Evolutionary conservation across 37 sponge, comb jelly and placozoan species (phyloP), one percentile per base, ranked within the genome.

Genomic region (Chondrosia reniformis): DNA sequence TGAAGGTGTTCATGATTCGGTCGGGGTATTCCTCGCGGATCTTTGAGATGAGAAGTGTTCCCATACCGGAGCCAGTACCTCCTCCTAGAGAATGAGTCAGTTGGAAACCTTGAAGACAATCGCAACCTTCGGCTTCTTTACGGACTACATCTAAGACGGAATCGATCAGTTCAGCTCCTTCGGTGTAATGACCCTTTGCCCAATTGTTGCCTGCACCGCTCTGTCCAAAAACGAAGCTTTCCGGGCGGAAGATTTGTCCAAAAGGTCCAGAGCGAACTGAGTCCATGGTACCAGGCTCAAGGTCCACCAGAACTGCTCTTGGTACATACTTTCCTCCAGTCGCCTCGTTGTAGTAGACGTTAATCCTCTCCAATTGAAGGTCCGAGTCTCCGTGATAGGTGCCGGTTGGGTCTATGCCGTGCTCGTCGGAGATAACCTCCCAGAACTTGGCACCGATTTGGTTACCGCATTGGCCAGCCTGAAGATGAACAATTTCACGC

Each of bases 391-490:
- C 99, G 76, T 95, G 96, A 81, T 98, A 98, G 83, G 96, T 95
- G 39, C 99, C 99, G 45, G 99, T 98, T 56, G 99, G 99, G 92
- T 98, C 99, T 41, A 98, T 91, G 40, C 99, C 99, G 79, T 98
- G 99, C 71, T 98, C 99, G 83, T 94, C 93, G 31, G 97, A 97
- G 58, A 90, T 86, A 43, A 90, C 91, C 77, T 89, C 85, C 85
- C 85, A 84, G 61, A 80, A 80, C 86, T 98, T 98, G 80, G 99
- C 96, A 52, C 99, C 99, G 75, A 98, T 98, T 69, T 98, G 99
- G 95, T 98, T 98, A 67, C 99, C 99, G 82, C 99, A 98, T 77
- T 98, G 99, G 81, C 99, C 99, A 22, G 99, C 99, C 76, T 98
- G 99, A 77, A 98, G 75, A 55, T 98, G 99, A 81, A 98, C 99